phyloP scores from a whole-genome alignment of 2,888 invertebrate species.

The Aporophyla nigra region DNA sequence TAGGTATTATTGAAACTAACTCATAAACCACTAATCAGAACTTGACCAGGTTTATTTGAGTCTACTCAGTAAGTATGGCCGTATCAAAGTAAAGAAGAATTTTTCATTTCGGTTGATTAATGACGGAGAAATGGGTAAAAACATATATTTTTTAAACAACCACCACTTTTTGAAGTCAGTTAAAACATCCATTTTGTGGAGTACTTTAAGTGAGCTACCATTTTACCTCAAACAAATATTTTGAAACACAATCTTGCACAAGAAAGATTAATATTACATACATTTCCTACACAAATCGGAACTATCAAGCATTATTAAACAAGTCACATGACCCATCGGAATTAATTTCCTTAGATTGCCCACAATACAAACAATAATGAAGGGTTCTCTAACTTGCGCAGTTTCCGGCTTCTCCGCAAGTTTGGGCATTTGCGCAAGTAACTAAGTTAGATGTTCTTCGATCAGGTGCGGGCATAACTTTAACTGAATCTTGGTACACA shows the following conservation, averaged over 20 bases:
- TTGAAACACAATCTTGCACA: not conserved
- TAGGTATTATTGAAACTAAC: too few relatives aligned
- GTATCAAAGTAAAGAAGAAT: too few relatives aligned
- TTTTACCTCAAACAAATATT: too few relatives aligned
- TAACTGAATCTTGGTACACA: constrained; percentile 39
- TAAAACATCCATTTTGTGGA: too few relatives aligned
- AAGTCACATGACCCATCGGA: constrained; percentile 17
- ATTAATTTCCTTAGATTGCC: constrained; percentile 27
- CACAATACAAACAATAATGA: constrained; percentile 34
- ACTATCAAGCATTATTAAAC: constrained; percentile 13
- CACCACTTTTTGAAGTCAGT: too few relatives aligned
- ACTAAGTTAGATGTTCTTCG: constrained; percentile 42
- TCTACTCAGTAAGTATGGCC: too few relatives aligned
- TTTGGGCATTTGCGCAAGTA: constrained; percentile 39
- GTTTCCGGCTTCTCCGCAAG: constrained; percentile 13
- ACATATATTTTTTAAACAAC: too few relatives aligned
- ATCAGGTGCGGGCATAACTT: constrained; percentile 37
- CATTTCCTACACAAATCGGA: not conserved
- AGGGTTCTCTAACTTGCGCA: constrained; percentile 16
- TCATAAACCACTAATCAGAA: too few relatives aligned
- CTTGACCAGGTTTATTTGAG: too few relatives aligned
- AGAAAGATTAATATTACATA: not conserved
- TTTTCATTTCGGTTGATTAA: too few relatives aligned
- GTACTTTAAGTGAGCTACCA: too few relatives aligned
- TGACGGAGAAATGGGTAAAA: too few relatives aligned